A percentile compares a stretch with the other conserved stretches of the same genome.
These are phyloP conservation scores for Apodemia duryi DNA, from an alignment of 2,888 invertebrate genomes.

Conservation along the genomic window DNA sequence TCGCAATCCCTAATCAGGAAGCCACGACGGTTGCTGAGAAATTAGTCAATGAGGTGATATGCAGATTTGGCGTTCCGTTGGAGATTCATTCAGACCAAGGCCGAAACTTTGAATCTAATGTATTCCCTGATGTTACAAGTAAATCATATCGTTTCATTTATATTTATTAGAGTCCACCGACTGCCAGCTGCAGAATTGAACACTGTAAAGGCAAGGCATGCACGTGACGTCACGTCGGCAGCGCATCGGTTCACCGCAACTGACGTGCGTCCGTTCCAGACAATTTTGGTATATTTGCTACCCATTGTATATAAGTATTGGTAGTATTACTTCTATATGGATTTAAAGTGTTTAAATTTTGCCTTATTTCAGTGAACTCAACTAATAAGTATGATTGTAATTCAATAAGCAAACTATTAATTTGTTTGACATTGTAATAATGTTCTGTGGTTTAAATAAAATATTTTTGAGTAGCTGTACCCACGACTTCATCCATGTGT, in stretches of 20 bases:
- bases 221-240: conserved; percentile 43
- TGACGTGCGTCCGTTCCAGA: conserved; percentile 40
- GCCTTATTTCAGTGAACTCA: not conserved
- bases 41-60: too few relatives aligned
- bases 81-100: too few relatives aligned
- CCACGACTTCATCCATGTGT: too few relatives aligned
- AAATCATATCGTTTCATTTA: conserved; percentile 14
- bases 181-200: conserved; percentile 20
- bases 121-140: not conserved
- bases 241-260: conserved; percentile 43
- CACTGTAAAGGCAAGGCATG: conserved; percentile 30
- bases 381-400: too few relatives aligned
- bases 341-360: conserved; percentile 13
- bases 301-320: conserved; percentile 27
- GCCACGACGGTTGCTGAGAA: too few relatives aligned
- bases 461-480: too few relatives aligned
- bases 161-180: conserved; percentile 22
- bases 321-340: conserved; percentile 18
- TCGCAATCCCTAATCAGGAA: too few relatives aligned
- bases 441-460: too few relatives aligned
- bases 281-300: conserved; percentile 36
- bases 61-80: too few relatives aligned
- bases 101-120: too few relatives aligned
- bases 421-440: too few relatives aligned
- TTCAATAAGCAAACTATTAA: too few relatives aligned